phyloP scores from a whole-genome alignment of 2,888 invertebrate genomes.

The Callinectes sapidus region DNA sequence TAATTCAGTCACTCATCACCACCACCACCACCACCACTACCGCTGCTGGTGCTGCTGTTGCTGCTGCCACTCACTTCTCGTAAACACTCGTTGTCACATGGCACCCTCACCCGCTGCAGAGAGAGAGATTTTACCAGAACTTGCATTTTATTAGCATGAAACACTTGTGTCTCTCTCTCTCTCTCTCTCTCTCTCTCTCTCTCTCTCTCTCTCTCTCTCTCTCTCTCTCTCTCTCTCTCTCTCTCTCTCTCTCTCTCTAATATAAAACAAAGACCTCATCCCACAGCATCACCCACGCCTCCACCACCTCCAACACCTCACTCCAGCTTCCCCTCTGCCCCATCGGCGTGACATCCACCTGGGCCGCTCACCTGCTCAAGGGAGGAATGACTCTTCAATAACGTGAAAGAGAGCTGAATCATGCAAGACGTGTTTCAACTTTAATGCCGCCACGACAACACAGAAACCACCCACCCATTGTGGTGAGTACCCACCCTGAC shows the following conservation, averaged over 20 bases:
- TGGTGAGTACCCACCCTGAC: neutral
- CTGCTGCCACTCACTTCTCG: neutral
- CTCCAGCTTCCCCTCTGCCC: neutral
- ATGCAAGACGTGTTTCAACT: constrained; percentile 37
- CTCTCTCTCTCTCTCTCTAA: constrained; percentile 27
- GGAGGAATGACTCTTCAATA: constrained; percentile 36
- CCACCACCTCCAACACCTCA: neutral
- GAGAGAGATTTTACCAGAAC: neutral
- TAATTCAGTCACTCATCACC: constrained; percentile 35
- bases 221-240: constrained; percentile 37
- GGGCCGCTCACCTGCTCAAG: constrained; percentile 26
- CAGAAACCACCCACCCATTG: constrained; percentile 27
- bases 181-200: constrained; percentile 1
- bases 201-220: constrained; percentile 37
- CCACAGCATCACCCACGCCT: neutral
- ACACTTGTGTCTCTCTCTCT: constrained; percentile 15
- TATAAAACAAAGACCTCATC: neutral
- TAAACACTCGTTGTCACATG: neutral
- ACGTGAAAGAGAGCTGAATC: constrained; percentile 33
- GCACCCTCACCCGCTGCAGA: neutral
- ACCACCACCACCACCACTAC: neutral
- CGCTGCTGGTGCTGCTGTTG: neutral
- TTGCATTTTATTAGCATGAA: neutral
- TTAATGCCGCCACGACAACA: constrained; percentile 36
- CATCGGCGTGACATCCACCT: constrained; percentile 1